These are phyloP conservation scores for Xestoiulus laeticollis DNA, from an alignment of 2,888 invertebrate species.

Conservation along the genomic window DNA sequence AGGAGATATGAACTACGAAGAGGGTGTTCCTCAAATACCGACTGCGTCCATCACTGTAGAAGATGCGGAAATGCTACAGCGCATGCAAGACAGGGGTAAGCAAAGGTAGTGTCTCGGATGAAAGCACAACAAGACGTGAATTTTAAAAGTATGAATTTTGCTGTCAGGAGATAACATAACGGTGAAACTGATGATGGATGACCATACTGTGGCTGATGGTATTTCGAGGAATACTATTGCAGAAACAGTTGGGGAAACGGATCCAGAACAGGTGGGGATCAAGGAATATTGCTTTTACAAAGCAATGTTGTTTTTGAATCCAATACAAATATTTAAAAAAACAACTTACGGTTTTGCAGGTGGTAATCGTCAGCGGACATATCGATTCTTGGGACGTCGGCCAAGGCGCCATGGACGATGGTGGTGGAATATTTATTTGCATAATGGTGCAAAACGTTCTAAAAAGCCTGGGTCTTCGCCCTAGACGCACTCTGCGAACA, in stretches of 20 bases:
- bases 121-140: not conserved
- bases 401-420: constrained; percentile 86
- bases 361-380: constrained; percentile 83
- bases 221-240: constrained; percentile 78
- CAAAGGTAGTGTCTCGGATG: no score
- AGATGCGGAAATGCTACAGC: constrained; percentile 63
- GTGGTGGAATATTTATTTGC: constrained; percentile 79
- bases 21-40: constrained; percentile 56
- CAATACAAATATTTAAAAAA: not conserved
- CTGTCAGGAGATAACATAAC: constrained; percentile 66
- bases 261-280: constrained; percentile 51
- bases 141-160: not conserved
- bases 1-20: constrained; percentile 60
- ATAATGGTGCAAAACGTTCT: constrained; percentile 78
- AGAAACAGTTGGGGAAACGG: constrained; percentile 68
- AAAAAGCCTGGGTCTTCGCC: constrained; percentile 71
- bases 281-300: no score
- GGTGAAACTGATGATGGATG: constrained; percentile 74
- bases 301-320: no score
- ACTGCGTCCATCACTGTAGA: constrained; percentile 62
- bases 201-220: constrained; percentile 68
- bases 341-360: constrained; percentile 57
- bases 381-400: constrained; percentile 90
- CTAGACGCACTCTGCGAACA: constrained; percentile 77
- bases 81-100: constrained; percentile 61